A percentile compares a stretch with the other conserved stretches of the same genome.
These are phyloP conservation scores for Hystrix cristata DNA, from an alignment of 2,113 vertebrate genomes.

Conservation along the genomic window DNA sequence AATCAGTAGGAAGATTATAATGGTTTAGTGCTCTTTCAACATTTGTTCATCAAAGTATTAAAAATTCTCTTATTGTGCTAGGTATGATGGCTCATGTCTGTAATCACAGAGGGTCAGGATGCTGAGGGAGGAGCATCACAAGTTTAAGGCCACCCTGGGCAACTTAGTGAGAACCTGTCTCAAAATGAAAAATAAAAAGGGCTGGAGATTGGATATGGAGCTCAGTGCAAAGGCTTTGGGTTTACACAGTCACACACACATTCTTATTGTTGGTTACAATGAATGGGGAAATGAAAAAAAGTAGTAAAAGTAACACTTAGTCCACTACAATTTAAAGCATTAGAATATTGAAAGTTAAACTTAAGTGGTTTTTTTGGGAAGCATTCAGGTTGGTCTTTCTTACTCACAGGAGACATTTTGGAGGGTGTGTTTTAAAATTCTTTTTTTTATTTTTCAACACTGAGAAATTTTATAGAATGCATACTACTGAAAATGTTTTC, in stretches of 20 bases:
- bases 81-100: not conserved
- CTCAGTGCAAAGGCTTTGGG: not conserved
- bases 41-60: not conserved
- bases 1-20: not conserved
- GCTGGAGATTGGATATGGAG: not conserved
- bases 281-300: not conserved
- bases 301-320: not conserved
- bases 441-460: not conserved
- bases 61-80: not conserved
- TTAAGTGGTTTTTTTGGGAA: not conserved
- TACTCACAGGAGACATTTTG: not conserved
- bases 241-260: not conserved
- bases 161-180: not conserved
- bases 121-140: not conserved
- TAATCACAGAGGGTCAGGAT: not conserved
- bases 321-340: not conserved
- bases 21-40: not conserved
- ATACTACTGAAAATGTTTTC: not conserved
- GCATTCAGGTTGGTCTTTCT: not conserved
- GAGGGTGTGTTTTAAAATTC: not conserved
- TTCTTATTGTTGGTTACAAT: not conserved
- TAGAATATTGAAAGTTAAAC: not conserved
- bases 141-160: not conserved
- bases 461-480: not conserved
- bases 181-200: not conserved